Base-by-base conservation (phyloP, 1,140 invertebrate species). In the Aleiodes sp. region DNA sequence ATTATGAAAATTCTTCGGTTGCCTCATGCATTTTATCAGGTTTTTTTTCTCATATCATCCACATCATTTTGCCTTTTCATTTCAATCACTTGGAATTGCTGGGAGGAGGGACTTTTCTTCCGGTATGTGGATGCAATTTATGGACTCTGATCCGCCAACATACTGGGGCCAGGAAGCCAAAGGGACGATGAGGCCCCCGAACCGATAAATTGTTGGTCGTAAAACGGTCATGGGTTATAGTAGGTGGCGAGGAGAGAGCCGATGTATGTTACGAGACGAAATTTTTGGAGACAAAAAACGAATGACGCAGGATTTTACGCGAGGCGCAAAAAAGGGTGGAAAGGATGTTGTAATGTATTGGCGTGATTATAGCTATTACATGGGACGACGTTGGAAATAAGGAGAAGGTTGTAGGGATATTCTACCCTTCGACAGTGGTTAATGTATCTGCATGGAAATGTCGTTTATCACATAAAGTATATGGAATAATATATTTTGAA, bases 201-300 rank as follows among this genome's bases (percentile, higher is more conserved):
- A 39, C 75, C 75, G 75, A 79, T 78, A 79, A 79, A 79, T 78
- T 76, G 74, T 66, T 71, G 76, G 65, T 74, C 75, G 78, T 79
- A 79, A 79, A 79, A 72, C 73, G n/a, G 74, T 74, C 71, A 29
- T 21, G 56, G 28, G 28, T 39, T 16, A 46, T 37, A 43, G 59
- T 65, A 57, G 67, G 61, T 66, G 52, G 29, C 19, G 41, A 9
- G 33, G 35, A 26, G 8, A 2, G 19, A 56, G 68, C 6, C 39
- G 71, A 16, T 68, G 61, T 63, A 74, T 64, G 59, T 76, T 70
- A 73, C 41, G 74, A 64, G 68, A 41, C 31, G 31, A 62, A 72
- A 72, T 74, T 76, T 71, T 68, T 70, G 66, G 62, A 31, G 66
- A 33, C 52, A 21, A 64, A 64, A 64, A 64, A 64, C 35, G 62